Conservation (phyloP, 2,888 invertebrate species). For the Embidobia sp. region DNA sequence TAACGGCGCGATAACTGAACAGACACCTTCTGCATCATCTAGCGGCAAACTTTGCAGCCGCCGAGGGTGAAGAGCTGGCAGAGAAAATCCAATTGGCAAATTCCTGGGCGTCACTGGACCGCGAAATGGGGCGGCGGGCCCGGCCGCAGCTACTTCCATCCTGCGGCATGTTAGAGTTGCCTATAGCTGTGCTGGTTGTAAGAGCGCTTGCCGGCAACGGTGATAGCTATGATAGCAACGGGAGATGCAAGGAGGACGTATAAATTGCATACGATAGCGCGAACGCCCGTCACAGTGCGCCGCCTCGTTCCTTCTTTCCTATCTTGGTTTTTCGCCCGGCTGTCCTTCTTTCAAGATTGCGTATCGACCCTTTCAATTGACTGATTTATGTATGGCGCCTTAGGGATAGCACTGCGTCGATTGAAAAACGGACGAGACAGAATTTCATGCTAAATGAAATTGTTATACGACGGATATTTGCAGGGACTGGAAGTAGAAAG, state of each 20-base stretch:
- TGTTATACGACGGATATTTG: too few relatives aligned
- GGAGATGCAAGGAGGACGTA: conserved; percentile 75
- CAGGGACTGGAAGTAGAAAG: too few relatives aligned
- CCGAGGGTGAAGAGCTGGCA: conserved; percentile 73
- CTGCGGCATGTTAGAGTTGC: conserved; percentile 42
- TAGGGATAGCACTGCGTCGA: too few relatives aligned
- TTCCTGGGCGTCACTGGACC: conserved; percentile 80
- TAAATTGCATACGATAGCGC: conserved; percentile 79
- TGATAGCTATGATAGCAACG: conserved; percentile 68
- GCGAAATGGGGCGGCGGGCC: conserved; percentile 79
- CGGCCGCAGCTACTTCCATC: conserved; percentile 76
- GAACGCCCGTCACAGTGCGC: conserved; percentile 61
- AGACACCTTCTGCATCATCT: conserved; percentile 77
- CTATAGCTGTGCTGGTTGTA: conserved; percentile 40
- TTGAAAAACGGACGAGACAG: too few relatives aligned
- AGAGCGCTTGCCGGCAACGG: conserved; percentile 69
- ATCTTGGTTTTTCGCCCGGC: conserved; percentile 42
- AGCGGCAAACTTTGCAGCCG: conserved; percentile 74
- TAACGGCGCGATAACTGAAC: conserved; percentile 71
- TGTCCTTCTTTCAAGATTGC: conserved; percentile 74
- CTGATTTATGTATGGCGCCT: too few relatives aligned
- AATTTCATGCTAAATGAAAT: too few relatives aligned
- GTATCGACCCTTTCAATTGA: conserved; percentile 73
- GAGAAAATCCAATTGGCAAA: conserved; percentile 81
- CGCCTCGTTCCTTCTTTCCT: conserved; percentile 48